Evolutionary conservation across 35 echinoderm and acorn worm genomes (phyloP), one percentile per base, ranked within the genome.

Genomic region (Lytechinus variegatus): DNA sequence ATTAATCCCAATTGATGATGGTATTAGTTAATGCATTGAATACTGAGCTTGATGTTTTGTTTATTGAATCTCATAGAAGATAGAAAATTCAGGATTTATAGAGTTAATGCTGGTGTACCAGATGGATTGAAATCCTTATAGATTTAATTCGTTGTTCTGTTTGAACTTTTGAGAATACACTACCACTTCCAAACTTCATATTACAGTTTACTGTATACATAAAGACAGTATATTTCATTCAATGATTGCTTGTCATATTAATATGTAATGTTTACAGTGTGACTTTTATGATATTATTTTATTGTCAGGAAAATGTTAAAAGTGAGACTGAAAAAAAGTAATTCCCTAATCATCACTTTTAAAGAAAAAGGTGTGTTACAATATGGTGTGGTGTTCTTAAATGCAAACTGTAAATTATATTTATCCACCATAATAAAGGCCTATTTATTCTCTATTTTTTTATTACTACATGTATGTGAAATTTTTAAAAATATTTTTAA

Each of bases 1-100:
- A 54, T 90, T 90, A 52, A 90, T 44, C 29, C 52, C 29, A 52
- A 90, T 90, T 90, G 29, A 90, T 90, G 88, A 90, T 89, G 7
- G 28, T 52, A 52, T 54, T n/a, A 52, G 27, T 52, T 90, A 58
- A 58, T 13, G 9, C 56, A 58, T 58, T 58, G 56, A 9, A 58
- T 58, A 58, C 56, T 58, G 56, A 58, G 13, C 56, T 10, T 3
- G 8, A 88, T 88, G 87, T 3, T 16, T 27, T 9, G 27, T 88
- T 24, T 11, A 88, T 88, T 27, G 9, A 28, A 9, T 8, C 9
- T 9, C 27, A 51, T 88, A 88, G 27, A 16, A 51, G 16, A 11
- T 9, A 27, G 44, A 88, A 16, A 88, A 28, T 27, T 28, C 6
- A 88, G 87, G 9, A 27, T 14, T 51, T 16, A 88, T 3, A 14